A percentile compares a stretch with the other conserved stretches of the same genome.
phyloP scores from a whole-genome alignment of 2,797 vertebrate species.

The Centroberyx gerrardi region DNA sequence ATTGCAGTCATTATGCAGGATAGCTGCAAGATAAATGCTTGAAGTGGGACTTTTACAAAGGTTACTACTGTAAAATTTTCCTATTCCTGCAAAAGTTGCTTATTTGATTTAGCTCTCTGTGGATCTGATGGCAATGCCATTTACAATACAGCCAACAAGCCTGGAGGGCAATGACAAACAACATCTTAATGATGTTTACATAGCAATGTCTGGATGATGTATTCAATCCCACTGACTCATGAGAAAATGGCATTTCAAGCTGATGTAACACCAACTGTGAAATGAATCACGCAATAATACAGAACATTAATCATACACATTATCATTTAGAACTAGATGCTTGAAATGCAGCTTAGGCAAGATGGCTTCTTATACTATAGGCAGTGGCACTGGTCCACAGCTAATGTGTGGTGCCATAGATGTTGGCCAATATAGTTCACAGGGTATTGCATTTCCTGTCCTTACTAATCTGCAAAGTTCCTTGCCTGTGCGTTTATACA shows the following conservation, averaged over 20 bases:
- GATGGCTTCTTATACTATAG: neutral
- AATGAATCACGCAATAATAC: constrained; percentile 66
- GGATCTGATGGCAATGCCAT: constrained; percentile 43
- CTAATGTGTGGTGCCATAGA: neutral
- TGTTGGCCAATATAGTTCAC: constrained; percentile 1
- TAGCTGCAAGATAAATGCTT: neutral
- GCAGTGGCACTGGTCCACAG: neutral
- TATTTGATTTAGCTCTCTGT: constrained; percentile 32
- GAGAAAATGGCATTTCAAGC: constrained; percentile 64
- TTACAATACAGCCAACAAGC: constrained; percentile 59
- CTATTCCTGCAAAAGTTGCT: constrained; percentile 19
- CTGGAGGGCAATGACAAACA: constrained; percentile 69
- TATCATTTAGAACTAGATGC: constrained; percentile 42
- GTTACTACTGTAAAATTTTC: constrained; percentile 1
- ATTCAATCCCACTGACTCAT: constrained; percentile 72
- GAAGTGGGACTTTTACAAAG: constrained; percentile 9
- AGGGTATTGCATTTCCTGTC: constrained; percentile 39
- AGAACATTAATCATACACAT: constrained; percentile 58
- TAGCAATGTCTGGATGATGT: constrained; percentile 65
- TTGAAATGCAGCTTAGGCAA: constrained; percentile 11
- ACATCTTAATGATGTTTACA: constrained; percentile 77
- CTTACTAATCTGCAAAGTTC: constrained; percentile 31
- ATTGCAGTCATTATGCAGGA: constrained; percentile 4
- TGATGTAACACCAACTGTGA: constrained; percentile 56
- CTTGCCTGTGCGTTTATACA: constrained; percentile 17